Evolutionary conservation across 2,888 invertebrate genomes (phyloP).

Genomic region (Diarsia mendica): DNA sequence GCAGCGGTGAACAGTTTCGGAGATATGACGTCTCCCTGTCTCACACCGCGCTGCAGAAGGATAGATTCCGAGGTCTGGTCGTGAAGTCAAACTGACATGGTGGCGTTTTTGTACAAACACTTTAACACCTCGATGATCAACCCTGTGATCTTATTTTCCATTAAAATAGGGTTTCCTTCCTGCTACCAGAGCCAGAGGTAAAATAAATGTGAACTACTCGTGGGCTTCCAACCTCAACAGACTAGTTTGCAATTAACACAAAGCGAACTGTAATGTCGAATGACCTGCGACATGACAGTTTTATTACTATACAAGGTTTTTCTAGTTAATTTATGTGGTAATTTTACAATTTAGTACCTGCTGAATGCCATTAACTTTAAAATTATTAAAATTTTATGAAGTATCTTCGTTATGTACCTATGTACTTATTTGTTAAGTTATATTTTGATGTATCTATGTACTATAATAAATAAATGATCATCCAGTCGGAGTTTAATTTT

Average conservation of each 20-base stretch:
- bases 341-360: slow-evolving; percentile 58
- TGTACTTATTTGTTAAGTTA: slow-evolving; percentile 54
- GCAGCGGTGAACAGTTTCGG: too few relatives aligned
- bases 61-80: too few relatives aligned
- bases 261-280: slow-evolving; percentile 3
- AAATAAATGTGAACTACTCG: neutral
- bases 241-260: slow-evolving; percentile 4
- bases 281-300: slow-evolving; percentile 11
- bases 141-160: neutral
- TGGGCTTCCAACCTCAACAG: neutral
- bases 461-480: slow-evolving; percentile 53
- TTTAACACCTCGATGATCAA: too few relatives aligned
- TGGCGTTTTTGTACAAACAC: too few relatives aligned
- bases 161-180: neutral
- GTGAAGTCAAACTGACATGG: too few relatives aligned
- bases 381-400: slow-evolving; percentile 32
- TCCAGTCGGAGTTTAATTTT: slow-evolving; percentile 13
- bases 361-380: slow-evolving; percentile 43
- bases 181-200: neutral
- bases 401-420: slow-evolving; percentile 47
- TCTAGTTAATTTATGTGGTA: slow-evolving; percentile 32
- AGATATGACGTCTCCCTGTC: too few relatives aligned
- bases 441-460: slow-evolving; percentile 48
- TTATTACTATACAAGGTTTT: slow-evolving; percentile 1
- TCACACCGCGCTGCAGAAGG: too few relatives aligned